phyloP scores from a whole-genome alignment of 2,888 invertebrate species.

The Pollenia labialis region DNA sequence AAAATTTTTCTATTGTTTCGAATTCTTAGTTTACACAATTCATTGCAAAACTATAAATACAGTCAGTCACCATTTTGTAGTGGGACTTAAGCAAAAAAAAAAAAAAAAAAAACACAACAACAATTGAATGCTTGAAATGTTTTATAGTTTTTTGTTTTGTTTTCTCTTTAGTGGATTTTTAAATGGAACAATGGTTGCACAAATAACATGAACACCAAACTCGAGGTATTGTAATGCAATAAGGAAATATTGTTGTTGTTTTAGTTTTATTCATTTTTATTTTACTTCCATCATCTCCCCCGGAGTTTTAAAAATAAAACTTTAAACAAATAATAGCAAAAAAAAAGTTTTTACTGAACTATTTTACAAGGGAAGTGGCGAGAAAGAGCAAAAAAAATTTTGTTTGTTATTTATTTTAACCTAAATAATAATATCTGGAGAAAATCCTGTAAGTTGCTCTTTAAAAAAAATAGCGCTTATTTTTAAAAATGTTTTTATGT shows the following conservation, averaged over 20 bases:
- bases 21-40: conserved; percentile 31
- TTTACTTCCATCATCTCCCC: neutral
- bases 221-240: conserved; percentile 68
- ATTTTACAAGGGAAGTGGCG: conserved; percentile 17
- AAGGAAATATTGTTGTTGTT: conserved; percentile 65
- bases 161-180: conserved; percentile 35
- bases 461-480: neutral
- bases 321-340: conserved; percentile 39
- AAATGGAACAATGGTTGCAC: conserved; percentile 52
- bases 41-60: conserved; percentile 9
- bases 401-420: conserved; percentile 55
- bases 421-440: conserved; percentile 46
- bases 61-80: neutral
- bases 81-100: neutral
- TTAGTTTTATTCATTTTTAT: conserved; percentile 27
- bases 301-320: conserved; percentile 33
- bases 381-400: neutral
- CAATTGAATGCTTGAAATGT: conserved; percentile 55
- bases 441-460: conserved; percentile 13
- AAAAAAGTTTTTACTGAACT: conserved; percentile 33
- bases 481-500: neutral
- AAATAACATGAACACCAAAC: conserved; percentile 24
- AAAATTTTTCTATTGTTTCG: conserved; percentile 46
- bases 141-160: conserved; percentile 49
- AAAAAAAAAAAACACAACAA: conserved; percentile 13